Conservation (phyloP, 2,797 vertebrate genomes). For the Hoplostethus atlanticus region DNA sequence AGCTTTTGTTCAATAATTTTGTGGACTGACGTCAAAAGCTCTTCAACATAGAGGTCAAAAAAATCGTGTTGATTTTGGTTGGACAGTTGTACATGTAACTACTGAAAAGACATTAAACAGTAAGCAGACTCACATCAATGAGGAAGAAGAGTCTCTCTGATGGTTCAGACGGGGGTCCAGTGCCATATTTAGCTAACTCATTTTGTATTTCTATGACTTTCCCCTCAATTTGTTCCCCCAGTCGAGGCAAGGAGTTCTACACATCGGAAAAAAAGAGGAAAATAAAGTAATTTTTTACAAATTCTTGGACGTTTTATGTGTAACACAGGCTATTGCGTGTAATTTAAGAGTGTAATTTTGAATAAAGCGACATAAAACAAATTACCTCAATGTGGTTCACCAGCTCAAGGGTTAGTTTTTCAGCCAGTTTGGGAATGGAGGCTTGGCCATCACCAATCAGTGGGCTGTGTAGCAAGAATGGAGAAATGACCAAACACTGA, state of each 20-base stretch:
- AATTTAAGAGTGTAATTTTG: background rate
- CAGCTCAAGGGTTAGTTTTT: constrained; percentile 85
- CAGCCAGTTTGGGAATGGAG: constrained; percentile 80
- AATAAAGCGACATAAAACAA: background rate
- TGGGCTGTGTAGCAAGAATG: constrained; percentile 56
- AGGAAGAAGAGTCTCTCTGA: constrained; percentile 48
- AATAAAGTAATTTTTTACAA: no score
- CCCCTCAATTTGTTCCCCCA: constrained; percentile 76
- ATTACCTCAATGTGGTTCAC: constrained; percentile 85
- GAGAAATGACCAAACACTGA: background rate
- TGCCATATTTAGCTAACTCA: constrained; percentile 70
- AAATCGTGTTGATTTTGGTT: no score
- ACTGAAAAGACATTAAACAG: background rate
- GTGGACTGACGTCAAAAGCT: no score
- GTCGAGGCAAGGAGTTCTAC: constrained; percentile 55
- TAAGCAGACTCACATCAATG: constrained; percentile 51
- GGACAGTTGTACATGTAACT: no score
- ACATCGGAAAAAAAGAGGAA: no score
- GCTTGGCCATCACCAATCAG: constrained; percentile 79
- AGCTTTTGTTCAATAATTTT: no score
- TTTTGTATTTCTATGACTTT: constrained; percentile 66
- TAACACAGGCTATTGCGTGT: background rate
- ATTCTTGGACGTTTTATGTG: no score
- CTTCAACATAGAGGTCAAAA: no score
- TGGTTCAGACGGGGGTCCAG: constrained; percentile 47